Conservation (phyloP, 2,888 invertebrate genomes). For the Oscheius myriophilus region DNA sequence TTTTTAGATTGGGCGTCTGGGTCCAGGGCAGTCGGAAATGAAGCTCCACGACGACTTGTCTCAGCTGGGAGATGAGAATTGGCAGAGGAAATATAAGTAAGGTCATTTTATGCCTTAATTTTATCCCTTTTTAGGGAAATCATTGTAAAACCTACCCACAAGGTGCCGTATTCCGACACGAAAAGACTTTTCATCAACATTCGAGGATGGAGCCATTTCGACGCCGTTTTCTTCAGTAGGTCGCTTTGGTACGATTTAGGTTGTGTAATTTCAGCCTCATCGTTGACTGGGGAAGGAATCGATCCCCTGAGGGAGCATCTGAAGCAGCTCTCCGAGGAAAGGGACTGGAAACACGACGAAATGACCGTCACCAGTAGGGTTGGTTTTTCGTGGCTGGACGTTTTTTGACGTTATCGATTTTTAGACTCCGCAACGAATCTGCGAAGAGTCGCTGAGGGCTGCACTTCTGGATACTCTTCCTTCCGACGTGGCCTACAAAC, state of each 20-base stretch:
- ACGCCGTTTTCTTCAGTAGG: constrained; percentile 83
- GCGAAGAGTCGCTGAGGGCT: constrained; percentile 81
- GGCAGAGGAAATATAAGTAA: constrained; percentile 58
- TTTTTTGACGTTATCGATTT: constrained; percentile 7
- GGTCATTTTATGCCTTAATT: neutral
- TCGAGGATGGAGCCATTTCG: constrained; percentile 82
- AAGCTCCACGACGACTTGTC: constrained; percentile 35
- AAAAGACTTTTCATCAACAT: constrained; percentile 62
- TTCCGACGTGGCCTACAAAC: constrained; percentile 81
- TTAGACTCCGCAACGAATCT: constrained; percentile 55
- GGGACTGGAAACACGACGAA: constrained; percentile 52
- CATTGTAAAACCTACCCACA: constrained; percentile 61
- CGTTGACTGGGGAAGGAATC: constrained; percentile 63
- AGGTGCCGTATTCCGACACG: constrained; percentile 59
- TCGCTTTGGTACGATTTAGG: neutral
- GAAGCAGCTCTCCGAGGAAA: constrained; percentile 41
- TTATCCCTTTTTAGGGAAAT: constrained; percentile 39
- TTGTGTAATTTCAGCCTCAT: constrained; percentile 39
- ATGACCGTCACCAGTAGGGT: constrained; percentile 49
- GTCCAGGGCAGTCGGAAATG: constrained; percentile 29
- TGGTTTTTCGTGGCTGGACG: neutral
- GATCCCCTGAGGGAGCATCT: constrained; percentile 61
- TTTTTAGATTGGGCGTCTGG: constrained; percentile 48
- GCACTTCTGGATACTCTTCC: constrained; percentile 84
- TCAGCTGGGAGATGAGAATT: constrained; percentile 53